A percentile compares a stretch with the other conserved stretches of the same genome.
These are phyloP conservation scores for Lepus townsendii DNA, from an alignment of 2,797 vertebrate species.

Conservation along the genomic window DNA sequence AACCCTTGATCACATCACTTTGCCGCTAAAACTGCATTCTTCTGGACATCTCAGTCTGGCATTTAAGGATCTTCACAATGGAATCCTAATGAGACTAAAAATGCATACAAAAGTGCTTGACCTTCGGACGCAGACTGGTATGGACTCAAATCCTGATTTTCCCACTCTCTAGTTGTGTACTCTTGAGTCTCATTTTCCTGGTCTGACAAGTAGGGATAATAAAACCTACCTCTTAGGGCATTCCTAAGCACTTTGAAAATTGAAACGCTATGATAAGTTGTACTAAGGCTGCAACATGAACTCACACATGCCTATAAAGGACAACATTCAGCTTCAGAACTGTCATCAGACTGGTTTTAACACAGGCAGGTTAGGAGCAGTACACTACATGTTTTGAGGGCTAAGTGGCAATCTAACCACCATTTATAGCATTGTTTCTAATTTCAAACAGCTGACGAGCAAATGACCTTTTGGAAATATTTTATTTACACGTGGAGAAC, in stretches of 20 bases:
- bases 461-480: constrained; percentile 72
- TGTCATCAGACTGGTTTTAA: constrained; percentile 65
- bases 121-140: not conserved
- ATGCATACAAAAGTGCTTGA: not conserved
- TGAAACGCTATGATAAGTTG: constrained; percentile 44
- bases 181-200: constrained; percentile 34
- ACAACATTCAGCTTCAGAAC: constrained; percentile 71
- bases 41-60: not conserved
- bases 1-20: constrained; percentile 26
- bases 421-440: constrained; percentile 61
- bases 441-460: constrained; percentile 74
- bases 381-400: constrained; percentile 55
- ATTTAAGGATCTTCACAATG: not conserved
- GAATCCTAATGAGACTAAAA: constrained; percentile 15
- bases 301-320: constrained; percentile 58
- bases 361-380: constrained; percentile 71
- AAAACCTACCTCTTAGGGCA: constrained; percentile 29
- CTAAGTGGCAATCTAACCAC: constrained; percentile 48
- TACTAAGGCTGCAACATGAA: constrained; percentile 70
- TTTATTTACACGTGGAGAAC: constrained; percentile 76
- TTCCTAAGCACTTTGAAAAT: constrained; percentile 63
- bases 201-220: constrained; percentile 42
- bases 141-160: not conserved
- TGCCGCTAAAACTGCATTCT: not conserved
- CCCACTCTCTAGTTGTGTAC: not conserved